Evolutionary conservation across 2,797 vertebrate species (phyloP).

Genomic region (Dendrocincla fuliginosa): DNA sequence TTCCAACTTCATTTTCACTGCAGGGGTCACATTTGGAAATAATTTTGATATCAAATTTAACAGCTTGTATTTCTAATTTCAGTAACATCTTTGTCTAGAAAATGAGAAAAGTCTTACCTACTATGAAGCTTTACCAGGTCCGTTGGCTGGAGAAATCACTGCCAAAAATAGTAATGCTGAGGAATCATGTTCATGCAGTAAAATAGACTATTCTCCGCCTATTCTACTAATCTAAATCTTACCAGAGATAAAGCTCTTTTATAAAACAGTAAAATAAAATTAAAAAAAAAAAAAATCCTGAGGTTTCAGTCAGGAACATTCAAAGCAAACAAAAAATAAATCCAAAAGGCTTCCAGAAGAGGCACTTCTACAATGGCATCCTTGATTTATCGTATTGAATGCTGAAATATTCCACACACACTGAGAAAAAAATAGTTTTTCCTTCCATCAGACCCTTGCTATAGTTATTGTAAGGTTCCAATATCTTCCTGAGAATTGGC

Average conservation of each 20-base stretch:
- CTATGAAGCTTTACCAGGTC: background rate
- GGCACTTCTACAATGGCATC: background rate
- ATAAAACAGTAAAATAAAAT: background rate
- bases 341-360: background rate
- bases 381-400: background rate
- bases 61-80: background rate
- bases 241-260: background rate
- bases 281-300: background rate
- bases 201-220: background rate
- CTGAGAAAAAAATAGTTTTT: background rate
- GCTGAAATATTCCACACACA: background rate
- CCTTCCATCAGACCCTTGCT: background rate
- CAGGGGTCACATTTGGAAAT: slow-evolving; percentile 15
- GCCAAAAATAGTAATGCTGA: background rate
- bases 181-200: background rate
- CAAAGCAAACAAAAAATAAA: background rate
- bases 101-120: background rate
- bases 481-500: background rate
- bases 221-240: background rate
- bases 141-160: background rate
- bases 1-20: background rate
- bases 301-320: background rate
- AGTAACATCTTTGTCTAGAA: background rate
- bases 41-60: background rate
- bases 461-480: background rate